These are phyloP conservation scores for Paralvinella palmiformis DNA, from an alignment of 1,140 invertebrate genomes.

Conservation along the genomic window DNA sequence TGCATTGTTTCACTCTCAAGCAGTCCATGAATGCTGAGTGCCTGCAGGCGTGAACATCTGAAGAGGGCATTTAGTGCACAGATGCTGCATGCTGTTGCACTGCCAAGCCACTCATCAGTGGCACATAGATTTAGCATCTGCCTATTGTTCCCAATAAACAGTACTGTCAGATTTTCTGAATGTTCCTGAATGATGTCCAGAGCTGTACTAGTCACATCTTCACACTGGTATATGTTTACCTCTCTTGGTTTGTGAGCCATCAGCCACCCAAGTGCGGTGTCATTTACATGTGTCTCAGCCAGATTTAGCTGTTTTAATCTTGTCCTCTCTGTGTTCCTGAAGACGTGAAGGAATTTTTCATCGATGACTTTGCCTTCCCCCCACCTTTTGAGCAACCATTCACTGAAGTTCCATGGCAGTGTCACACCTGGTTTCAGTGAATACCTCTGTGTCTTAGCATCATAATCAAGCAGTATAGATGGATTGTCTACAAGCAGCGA, in stretches of 20 bases:
- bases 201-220: conserved; percentile 57
- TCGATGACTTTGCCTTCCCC: conserved; percentile 2
- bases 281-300: conserved; percentile 63
- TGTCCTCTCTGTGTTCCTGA: conserved; percentile 61
- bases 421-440: conserved; percentile 44
- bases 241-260: conserved; percentile 65
- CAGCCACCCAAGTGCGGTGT: conserved; percentile 62
- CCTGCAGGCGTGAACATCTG: conserved; percentile 60
- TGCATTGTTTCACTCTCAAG: conserved; percentile 29
- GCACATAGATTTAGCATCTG: not conserved
- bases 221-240: conserved; percentile 68
- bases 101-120: conserved; percentile 37
- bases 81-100: not conserved
- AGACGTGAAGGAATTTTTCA: conserved; percentile 54
- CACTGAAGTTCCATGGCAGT: conserved; percentile 66
- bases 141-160: conserved; percentile 22
- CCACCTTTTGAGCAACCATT: conserved; percentile 36
- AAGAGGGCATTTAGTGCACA: conserved; percentile 51
- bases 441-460: conserved; percentile 34
- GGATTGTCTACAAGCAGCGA: conserved; percentile 60
- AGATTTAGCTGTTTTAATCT: conserved; percentile 66
- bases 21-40: conserved; percentile 58
- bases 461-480: conserved; percentile 55
- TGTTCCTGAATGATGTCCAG: conserved; percentile 57
- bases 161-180: conserved; percentile 39